Conservation (phyloP, 2,888 invertebrate species). For the Stegana nigrithorax region DNA sequence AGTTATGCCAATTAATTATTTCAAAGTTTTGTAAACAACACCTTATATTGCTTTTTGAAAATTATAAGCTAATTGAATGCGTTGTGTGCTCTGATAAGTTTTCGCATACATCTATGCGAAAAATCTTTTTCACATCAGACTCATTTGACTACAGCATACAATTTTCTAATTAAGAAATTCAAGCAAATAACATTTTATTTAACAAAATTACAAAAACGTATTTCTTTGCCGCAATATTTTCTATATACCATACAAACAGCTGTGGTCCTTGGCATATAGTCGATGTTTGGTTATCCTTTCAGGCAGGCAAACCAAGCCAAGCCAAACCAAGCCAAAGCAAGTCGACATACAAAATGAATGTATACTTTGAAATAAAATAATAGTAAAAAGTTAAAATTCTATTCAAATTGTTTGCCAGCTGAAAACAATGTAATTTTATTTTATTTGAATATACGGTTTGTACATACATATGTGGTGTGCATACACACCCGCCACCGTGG, state of each 20-base stretch:
- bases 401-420: constrained; percentile 63
- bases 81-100: too few species aligned
- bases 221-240: constrained; percentile 10
- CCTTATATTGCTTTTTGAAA: too few species aligned
- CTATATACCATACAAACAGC: constrained; percentile 37
- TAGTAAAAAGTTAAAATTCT: constrained; percentile 66
- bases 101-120: too few species aligned
- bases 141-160: neutral
- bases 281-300: neutral
- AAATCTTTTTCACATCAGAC: too few species aligned
- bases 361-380: constrained; percentile 60
- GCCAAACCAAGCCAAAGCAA: too few species aligned
- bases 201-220: constrained; percentile 36
- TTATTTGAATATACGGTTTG: constrained; percentile 62
- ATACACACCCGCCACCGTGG: too few species aligned
- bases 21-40: too few species aligned
- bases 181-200: constrained; percentile 18
- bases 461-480: too few species aligned
- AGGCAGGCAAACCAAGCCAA: constrained; percentile 10
- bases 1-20: too few species aligned
- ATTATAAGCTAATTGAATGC: too few species aligned
- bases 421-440: constrained; percentile 65
- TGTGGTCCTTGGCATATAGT: constrained; percentile 29
- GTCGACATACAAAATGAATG: constrained; percentile 33
- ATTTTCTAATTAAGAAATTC: constrained; percentile 59